Evolutionary conservation across 2,113 vertebrate genomes (phyloP), one percentile per base, ranked within the genome.

Genomic region (Petrocephalus zakoni): DNA sequence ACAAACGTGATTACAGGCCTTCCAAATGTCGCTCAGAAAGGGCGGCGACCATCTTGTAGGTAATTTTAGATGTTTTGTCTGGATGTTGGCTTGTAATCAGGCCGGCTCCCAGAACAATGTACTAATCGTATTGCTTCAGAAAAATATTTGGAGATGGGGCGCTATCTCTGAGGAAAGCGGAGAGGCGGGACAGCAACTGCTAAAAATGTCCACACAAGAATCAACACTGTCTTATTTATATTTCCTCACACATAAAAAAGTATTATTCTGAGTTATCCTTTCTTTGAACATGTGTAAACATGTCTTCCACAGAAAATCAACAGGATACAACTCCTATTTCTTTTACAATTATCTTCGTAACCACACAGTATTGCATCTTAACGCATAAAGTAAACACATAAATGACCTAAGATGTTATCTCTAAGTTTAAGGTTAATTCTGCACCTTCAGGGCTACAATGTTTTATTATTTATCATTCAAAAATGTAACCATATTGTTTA

Each of bases 181-280:
- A 85, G 90, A 93, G 92, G 91, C 92, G 91, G 94, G 90, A 92
- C 93, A 94, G 95, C 94, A 95, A 94, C 64, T 90, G 86, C n/a
- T 90, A 85, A 19, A 88, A 91, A 91, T 75, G 75, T 52, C 22
- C 72, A 61, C 53, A 37, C 5, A 47, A 87, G 88, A 87, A 42
- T 89, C 78, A 82, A 81, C 4, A 19, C 84, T 85, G 75, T 42
- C 68, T 61, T 88, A 89, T 92, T 94, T 94, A 93, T 90, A 92
- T 92, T 93, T 91, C 93, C 89, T 88, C 61, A 52, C 78, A 89
- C 64, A 94, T 93, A 93, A 94, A 94, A 92, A 68, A 83, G 21
- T 52, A 37, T 9, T 47, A 78, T 64, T 51, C 15, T 19, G 21
- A 34, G 49, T n/a, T 75, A 34, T 78, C 47, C 29, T 78, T 10